These are phyloP conservation scores for Cyphomyrus plagiostoma DNA, from an alignment of 2,113 vertebrate species.

Conservation along the genomic window DNA sequence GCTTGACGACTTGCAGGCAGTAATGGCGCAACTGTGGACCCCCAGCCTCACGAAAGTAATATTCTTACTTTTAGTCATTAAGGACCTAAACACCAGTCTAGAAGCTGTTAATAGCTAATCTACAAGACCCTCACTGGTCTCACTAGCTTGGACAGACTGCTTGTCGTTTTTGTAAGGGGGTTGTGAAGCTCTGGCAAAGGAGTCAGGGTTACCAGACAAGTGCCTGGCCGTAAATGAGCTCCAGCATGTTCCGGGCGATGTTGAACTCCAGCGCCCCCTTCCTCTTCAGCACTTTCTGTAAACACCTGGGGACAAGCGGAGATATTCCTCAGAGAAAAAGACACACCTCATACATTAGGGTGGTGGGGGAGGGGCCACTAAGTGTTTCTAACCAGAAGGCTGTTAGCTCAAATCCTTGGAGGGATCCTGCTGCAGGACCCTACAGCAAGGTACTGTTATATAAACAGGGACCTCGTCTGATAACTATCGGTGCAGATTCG, in stretches of 20 bases:
- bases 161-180: background rate
- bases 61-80: background rate
- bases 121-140: background rate
- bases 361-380: background rate
- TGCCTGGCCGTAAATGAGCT: slow-evolving; percentile 88
- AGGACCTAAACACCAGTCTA: background rate
- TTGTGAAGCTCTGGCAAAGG: background rate
- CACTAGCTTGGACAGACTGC: background rate
- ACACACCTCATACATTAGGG: background rate
- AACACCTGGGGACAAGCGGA: slow-evolving; percentile 64
- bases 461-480: too few relatives aligned
- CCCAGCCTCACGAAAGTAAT: slow-evolving; percentile 61
- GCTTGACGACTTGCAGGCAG: slow-evolving; percentile 71
- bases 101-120: too few relatives aligned
- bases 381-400: background rate
- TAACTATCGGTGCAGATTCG: background rate
- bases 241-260: slow-evolving; percentile 79
- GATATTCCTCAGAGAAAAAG: background rate
- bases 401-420: too few relatives aligned
- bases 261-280: slow-evolving; percentile 59
- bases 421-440: too few relatives aligned
- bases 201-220: slow-evolving; percentile 71
- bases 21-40: slow-evolving; percentile 54
- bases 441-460: too few relatives aligned
- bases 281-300: slow-evolving; percentile 59